A percentile compares a stretch with the other conserved stretches of the same genome.
Evolutionary conservation across 1,140 invertebrate genomes (phyloP).

Genomic region (Lanistes nyassanus): DNA sequence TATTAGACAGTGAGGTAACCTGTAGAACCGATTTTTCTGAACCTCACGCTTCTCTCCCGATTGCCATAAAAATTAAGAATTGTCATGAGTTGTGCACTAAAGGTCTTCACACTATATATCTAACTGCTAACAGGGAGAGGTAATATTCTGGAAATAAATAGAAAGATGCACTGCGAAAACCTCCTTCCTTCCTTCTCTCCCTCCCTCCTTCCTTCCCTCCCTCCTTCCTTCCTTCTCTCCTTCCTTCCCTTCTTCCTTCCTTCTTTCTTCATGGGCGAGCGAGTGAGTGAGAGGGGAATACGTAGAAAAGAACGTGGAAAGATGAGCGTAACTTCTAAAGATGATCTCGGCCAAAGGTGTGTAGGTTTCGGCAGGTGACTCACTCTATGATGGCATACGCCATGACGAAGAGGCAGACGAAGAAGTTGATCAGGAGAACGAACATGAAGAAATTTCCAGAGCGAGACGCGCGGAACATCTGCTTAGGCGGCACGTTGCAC

Average conservation of each 20-base stretch:
- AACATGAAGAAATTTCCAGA: slow-evolving; percentile 57
- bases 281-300: background rate
- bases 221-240: slow-evolving; percentile 5
- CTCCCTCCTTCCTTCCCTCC: slow-evolving; percentile 7
- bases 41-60: too few relatives aligned
- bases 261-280: background rate
- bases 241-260: background rate
- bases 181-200: background rate
- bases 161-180: background rate
- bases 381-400: slow-evolving; percentile 52
- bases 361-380: slow-evolving; percentile 23
- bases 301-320: too few relatives aligned
- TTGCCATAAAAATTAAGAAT: too few relatives aligned
- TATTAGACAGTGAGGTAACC: too few relatives aligned
- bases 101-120: too few relatives aligned
- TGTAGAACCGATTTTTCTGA: too few relatives aligned
- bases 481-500: slow-evolving; percentile 59
- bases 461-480: slow-evolving; percentile 55
- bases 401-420: slow-evolving; percentile 50
- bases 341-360: background rate
- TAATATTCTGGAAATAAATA: too few relatives aligned
- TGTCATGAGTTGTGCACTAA: too few relatives aligned
- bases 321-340: too few relatives aligned
- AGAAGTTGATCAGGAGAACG: slow-evolving; percentile 51
- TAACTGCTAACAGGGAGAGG: too few relatives aligned